Evolutionary conservation across 2,797 vertebrate species (phyloP), one percentile per base, ranked within the genome.

Genomic region (Amblyopsis hoosieri): DNA sequence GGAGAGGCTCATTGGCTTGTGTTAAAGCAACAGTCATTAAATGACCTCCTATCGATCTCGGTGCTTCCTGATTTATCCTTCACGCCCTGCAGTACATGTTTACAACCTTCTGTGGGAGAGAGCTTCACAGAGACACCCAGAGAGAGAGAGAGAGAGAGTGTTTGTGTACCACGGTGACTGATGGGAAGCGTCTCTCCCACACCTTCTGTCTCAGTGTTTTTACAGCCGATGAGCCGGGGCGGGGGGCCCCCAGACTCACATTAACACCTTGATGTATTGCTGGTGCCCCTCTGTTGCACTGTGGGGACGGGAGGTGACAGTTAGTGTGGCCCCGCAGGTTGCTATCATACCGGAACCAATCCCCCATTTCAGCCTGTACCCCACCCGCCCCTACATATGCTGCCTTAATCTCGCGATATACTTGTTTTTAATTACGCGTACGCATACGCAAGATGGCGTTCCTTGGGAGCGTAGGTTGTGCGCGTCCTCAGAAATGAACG

Each of bases 261-360:
- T 87, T 84, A 89, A 72, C 67, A 74, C 70, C 53, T 80, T 87
- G 83, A 88, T 85, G 60, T 81, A 89, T 87, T 52, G 52, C 64
- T 5, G 48, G 65, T 75, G 54, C 29, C 31, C 63, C 2, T 45
- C 63, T 77, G 45, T 52, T 19, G 47, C 50, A 14, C 52, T 29
- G 56, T 19, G 1, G 47, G 60, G 62, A 70, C 53, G 51, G 15
- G 9, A 67, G 70, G 73, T 67, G 83, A 79, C 74, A 78, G 75
- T 60, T 74, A 57, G 62, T 56, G 64, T 74, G 70, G 54, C 76
- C 64, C 74, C 71, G 71, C 60, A 71, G 81, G 54, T 66, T 70
- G 69, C 74, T 80, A 56, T 59, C 63, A 68, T 78, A 60, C 62
- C 23, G 5, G 5, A 72, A 64, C 55, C 76, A 78, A 80, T 71